Percentiles rank a stretch among this genome's conserved stretches.
Conservation (phyloP, 2,113 vertebrate species). For the Hucho hucho region DNA sequence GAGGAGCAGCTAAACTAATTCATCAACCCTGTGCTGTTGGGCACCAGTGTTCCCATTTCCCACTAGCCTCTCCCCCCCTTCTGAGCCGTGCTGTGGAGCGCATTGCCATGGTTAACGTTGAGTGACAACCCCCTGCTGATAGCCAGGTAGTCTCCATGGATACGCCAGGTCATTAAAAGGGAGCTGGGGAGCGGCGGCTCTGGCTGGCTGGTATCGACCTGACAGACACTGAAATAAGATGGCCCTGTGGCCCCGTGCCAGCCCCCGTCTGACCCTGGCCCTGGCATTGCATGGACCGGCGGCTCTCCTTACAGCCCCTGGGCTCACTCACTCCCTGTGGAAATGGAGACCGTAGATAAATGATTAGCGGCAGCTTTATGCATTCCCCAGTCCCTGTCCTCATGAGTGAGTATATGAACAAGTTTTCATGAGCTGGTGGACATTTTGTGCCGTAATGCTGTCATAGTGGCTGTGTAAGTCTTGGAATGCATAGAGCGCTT, state of each 20-base stretch:
- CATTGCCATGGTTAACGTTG: not conserved
- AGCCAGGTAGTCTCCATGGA: not conserved
- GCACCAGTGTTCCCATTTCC: not conserved
- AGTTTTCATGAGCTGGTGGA: not conserved
- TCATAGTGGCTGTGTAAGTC: not conserved
- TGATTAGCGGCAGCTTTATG: not conserved
- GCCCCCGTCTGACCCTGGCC: not conserved
- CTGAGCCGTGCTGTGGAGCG: not conserved
- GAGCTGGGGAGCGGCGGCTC: not conserved
- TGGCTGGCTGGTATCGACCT: slow-evolving; percentile 1
- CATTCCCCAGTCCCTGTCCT: not conserved
- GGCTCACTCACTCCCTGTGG: not conserved
- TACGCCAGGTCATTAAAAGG: not conserved
- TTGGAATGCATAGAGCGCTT: not conserved
- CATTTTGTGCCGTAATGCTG: not conserved
- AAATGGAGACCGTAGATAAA: slow-evolving; percentile 1
- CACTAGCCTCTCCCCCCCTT: not conserved
- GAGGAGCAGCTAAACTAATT: not conserved
- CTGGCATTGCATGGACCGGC: not conserved
- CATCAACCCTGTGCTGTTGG: too few relatives aligned
- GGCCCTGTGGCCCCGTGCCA: slow-evolving; percentile 1
- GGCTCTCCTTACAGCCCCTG: not conserved
- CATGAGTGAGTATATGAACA: not conserved
- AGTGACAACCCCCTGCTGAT: not conserved
- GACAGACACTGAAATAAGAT: not conserved